Evolutionary conservation across 1,140 invertebrate species (phyloP), one percentile per base, ranked within the genome.

Genomic region (Scaptomyza pallida): DNA sequence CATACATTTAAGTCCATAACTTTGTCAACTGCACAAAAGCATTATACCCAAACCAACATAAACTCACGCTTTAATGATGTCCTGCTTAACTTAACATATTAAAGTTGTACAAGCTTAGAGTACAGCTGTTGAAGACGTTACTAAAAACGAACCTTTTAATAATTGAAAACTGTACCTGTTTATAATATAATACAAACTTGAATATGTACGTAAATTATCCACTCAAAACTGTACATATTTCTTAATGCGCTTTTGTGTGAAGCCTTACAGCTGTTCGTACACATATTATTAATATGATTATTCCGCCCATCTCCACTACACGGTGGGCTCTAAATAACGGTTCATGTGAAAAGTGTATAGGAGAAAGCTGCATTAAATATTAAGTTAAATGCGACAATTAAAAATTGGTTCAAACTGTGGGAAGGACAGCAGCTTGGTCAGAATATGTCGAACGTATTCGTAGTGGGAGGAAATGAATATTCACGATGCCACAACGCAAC

Each of bases 351-450:
- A 48, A 56, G 19, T 43, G 13, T 41, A 19, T 16, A 43, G n/a
- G 9, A 2, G 59, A 21, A 16, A 5, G 8, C 19, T 30, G 15
- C 37, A 72, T 67, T 67, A 72, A 72, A 72, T 67, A 72, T 72
- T 72, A 35, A 72, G 5, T 26, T 21, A 59, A 72, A 67, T 60
- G 61, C 23, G 51, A 40, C 54, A 65, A 65, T 72, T 72, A 65
- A 72, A 72, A 65, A 40, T 45, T 44, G 56, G 13, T 44, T 45
- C 12, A 2, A 35, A 17, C n/a, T 55, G 33, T 44, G 60, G 67
- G 51, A 70, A 63, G 30, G 23, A 37, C 44, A 47, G n/a, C 67
- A 56, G 51, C 23, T 40, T 55, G 60, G 35, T 55, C 48, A 52
- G 21, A 4, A n/a, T 12, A 6, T 44, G 37, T 41, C 35, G 10